These are phyloP conservation scores for Isotomurus palustris DNA, from an alignment of 2,888 invertebrate genomes.

Conservation along the genomic window DNA sequence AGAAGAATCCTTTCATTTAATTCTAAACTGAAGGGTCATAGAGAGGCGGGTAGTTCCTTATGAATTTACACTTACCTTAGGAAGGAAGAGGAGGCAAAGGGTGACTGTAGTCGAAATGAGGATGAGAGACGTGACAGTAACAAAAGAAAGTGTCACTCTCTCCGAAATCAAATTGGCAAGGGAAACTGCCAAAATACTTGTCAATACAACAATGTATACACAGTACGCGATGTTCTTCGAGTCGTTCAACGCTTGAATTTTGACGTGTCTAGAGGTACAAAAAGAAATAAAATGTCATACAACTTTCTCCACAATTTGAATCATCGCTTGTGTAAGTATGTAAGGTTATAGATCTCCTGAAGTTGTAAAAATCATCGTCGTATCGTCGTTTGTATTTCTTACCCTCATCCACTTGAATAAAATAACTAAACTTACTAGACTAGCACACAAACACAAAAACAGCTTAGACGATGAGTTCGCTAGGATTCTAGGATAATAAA, in stretches of 20 bases:
- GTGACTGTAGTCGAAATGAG: conserved; percentile 81
- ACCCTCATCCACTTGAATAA: not conserved
- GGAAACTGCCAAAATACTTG: conserved; percentile 78
- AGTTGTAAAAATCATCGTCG: not conserved
- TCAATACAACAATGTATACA: conserved; percentile 85
- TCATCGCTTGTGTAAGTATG: not conserved
- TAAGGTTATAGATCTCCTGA: not conserved
- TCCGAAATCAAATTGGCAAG: conserved; percentile 83
- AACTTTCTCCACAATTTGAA: not conserved
- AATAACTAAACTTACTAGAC: no score
- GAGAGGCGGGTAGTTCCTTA: no score
- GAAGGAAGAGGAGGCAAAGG: conserved; percentile 76
- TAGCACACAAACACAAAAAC: no score
- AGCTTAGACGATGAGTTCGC: no score
- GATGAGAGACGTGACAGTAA: conserved; percentile 77
- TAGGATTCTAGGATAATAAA: no score
- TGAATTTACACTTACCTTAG: conserved; percentile 59
- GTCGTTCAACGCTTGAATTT: conserved; percentile 86
- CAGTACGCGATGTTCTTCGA: conserved; percentile 90
- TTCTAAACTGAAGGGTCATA: no score
- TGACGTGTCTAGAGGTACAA: conserved; percentile 62
- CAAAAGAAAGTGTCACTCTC: conserved; percentile 71
- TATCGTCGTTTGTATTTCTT: not conserved
- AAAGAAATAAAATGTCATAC: conserved; percentile 5
- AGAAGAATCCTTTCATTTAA: no score